Percentiles rank a stretch among this genome's conserved stretches.
Evolutionary conservation across 2,888 invertebrate species (phyloP).

Genomic region (Heliconius cydno): DNA sequence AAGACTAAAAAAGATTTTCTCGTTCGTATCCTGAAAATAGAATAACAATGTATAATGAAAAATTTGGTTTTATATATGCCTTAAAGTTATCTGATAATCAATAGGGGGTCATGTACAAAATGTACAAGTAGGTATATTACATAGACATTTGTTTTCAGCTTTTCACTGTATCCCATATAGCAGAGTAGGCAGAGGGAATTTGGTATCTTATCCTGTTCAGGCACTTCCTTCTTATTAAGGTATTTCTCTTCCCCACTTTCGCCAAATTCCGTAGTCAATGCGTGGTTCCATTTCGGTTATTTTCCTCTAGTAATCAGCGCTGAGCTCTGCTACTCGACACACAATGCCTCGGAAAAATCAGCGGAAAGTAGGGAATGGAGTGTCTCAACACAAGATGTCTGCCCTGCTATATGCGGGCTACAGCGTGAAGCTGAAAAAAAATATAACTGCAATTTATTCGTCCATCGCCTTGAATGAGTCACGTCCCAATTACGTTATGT

Average conservation of each 20-base stretch:
- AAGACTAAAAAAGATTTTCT: constrained; percentile 96
- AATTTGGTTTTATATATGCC: neutral
- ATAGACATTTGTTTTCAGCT: too few species aligned
- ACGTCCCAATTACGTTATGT: neutral
- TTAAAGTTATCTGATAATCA: too few species aligned
- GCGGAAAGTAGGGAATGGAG: neutral
- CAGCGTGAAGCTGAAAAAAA: neutral
- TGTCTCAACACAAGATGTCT: neutral
- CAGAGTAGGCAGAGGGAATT: too few species aligned
- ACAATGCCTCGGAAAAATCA: neutral
- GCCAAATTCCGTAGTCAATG: too few species aligned
- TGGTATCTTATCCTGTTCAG: too few species aligned
- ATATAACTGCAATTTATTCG: neutral
- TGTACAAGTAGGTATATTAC: too few species aligned
- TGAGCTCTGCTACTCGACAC: neutral
- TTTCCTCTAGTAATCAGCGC: neutral
- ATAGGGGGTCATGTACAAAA: too few species aligned
- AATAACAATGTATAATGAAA: neutral
- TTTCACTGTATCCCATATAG: too few species aligned
- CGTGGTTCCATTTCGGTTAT: neutral
- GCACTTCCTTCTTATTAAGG: too few species aligned
- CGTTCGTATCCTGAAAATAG: constrained; percentile 94
- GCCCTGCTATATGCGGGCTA: neutral
- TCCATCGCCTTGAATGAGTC: too few species aligned
- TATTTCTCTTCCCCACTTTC: too few species aligned